Conservation (phyloP, 2,888 invertebrate genomes). For the Panzeria rudis region DNA sequence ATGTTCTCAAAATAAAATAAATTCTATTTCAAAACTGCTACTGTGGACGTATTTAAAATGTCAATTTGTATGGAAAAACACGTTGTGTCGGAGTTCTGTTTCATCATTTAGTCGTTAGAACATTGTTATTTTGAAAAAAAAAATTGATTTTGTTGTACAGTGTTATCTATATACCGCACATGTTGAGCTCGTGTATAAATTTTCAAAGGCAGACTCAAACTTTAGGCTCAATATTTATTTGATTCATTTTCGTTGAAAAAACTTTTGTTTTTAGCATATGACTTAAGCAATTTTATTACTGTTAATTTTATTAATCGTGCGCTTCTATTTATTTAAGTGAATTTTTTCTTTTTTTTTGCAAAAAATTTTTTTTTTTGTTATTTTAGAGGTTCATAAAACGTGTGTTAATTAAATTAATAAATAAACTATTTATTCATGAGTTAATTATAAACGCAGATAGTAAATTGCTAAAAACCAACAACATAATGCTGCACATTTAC, state of each 20-base stretch:
- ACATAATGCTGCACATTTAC: background rate
- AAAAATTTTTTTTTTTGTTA: conserved; percentile 3
- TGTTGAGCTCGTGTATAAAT: background rate
- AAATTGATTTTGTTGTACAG: too few species aligned
- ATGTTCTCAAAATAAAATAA: too few species aligned
- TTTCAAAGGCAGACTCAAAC: background rate
- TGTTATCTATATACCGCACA: background rate
- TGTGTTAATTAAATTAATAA: conserved; percentile 29
- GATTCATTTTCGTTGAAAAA: background rate
- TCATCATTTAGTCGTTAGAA: too few species aligned
- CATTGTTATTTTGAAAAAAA: too few species aligned
- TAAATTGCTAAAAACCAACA: conserved; percentile 5
- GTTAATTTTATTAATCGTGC: conserved; percentile 7
- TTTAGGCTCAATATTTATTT: background rate
- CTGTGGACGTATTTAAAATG: too few species aligned
- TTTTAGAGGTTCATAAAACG: background rate
- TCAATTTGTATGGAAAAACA: too few species aligned
- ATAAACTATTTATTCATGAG: conserved; percentile 5
- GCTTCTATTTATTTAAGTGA: background rate
- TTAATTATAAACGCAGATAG: background rate
- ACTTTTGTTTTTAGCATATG: background rate
- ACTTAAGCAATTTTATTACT: background rate
- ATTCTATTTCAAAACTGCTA: too few species aligned
- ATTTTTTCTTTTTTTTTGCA: background rate
- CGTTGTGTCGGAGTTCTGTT: too few species aligned